Evolutionary conservation across 2,888 invertebrate species (phyloP), one percentile per base, ranked within the genome.

Genomic region (Drosophila sordidula): DNA sequence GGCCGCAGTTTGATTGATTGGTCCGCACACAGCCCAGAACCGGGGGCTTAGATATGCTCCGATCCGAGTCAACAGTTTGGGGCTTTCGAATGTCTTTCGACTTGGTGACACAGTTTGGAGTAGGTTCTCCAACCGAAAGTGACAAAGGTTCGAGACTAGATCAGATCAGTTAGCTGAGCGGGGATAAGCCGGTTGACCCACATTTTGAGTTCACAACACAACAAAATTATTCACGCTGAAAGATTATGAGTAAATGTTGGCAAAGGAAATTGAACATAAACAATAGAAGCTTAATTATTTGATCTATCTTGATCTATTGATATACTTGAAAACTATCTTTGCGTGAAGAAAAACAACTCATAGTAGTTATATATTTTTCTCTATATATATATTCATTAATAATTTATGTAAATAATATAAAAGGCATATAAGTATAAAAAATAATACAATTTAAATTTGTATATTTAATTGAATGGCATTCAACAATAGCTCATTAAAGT

Each of bases 1-100:
- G 26, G 49, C 36, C 55, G 26, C 67, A 34, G 39, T 70, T 86
- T 83, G 83, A 83, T 83, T 83, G 83, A 83, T 83, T 83, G 80
- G 78, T 75, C 34, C 51, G 34, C 46, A 46, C 73, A 55, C 42
- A 54, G 22, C 22, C 29, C 29, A 29, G 8, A 8, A 29, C 9
- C 9, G 29, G 3, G 29, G 9, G 39, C 58, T 68, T 56, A 52
- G 63, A 70, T 63, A 25, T 46, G 38, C 18, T 16, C 38, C 18
- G 45, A 49, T 45, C 34, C 22, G 49, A 70, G 76, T 49, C 47
- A 47, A 62, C 41, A 58, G 38, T 47, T 47, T 49, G 54, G 38
- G 46, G 65, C 80, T 76, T 78, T 77, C 64, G 42, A 77, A 69
- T 59, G 52, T 14, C 46, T 54, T 3, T 12, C 12, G 46, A 69